Evolutionary conservation across 2,113 vertebrate genomes (phyloP).

Genomic region (Actenoides lindsayi): DNA sequence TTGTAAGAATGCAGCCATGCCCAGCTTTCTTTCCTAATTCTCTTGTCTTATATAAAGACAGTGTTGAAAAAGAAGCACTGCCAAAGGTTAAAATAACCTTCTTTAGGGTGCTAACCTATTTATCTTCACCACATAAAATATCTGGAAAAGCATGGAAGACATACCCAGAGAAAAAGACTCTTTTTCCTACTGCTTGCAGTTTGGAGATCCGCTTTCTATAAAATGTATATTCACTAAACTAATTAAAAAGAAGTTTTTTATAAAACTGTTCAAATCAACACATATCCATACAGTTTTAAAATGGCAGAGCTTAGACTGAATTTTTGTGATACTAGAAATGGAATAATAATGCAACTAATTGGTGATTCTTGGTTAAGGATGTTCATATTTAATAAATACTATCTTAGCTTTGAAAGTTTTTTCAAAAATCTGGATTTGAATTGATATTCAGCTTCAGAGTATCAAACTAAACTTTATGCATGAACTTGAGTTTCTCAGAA

Average conservation of each 20-base stretch:
- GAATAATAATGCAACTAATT: background rate
- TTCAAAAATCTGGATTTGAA: background rate
- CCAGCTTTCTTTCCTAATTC: background rate
- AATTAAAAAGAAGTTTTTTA: background rate
- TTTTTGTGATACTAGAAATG: background rate
- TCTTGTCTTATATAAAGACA: background rate
- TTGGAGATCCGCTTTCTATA: background rate
- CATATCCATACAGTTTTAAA: background rate
- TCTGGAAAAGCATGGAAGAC: background rate
- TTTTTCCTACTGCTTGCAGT: background rate
- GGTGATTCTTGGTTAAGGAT: background rate
- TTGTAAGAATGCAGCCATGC: background rate
- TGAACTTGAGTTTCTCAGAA: background rate
- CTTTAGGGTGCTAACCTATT: slow-evolving; percentile 1
- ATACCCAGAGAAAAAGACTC: background rate
- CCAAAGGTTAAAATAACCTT: slow-evolving; percentile 47
- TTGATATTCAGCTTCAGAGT: background rate
- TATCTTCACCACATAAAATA: slow-evolving; percentile 37
- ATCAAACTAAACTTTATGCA: background rate
- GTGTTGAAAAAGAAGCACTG: background rate
- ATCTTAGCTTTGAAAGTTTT: background rate
- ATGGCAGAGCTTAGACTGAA: background rate
- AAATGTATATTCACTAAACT: background rate
- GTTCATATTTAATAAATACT: background rate
- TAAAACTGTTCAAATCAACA: background rate